Conservation (phyloP, 2,113 vertebrate genomes). For the Tychaedon coryphoeus region DNA sequence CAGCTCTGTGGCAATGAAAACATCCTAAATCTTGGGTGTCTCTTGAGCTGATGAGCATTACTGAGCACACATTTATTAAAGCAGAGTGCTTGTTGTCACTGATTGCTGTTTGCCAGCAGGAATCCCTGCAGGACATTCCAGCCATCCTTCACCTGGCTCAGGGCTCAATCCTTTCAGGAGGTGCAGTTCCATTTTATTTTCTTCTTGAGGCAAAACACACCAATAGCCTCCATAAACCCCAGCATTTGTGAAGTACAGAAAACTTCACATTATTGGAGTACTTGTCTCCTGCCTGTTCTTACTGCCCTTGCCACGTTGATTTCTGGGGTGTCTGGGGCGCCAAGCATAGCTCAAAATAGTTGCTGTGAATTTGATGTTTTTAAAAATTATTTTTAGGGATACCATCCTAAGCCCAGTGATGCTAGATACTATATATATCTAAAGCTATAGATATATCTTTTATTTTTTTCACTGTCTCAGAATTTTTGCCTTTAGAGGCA, state of each 20-base stretch:
- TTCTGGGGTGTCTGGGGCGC: not conserved
- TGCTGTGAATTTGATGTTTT: no score
- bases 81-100: not conserved
- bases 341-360: not conserved
- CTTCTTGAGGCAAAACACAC: not conserved
- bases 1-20: not conserved
- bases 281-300: not conserved
- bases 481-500: not conserved
- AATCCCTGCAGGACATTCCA: not conserved
- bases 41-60: not conserved
- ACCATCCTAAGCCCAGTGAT: not conserved
- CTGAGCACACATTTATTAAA: not conserved
- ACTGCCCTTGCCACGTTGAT: fast-evolving
- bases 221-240: not conserved
- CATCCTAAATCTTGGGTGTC: not conserved
- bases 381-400: not conserved
- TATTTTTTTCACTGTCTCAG: not conserved
- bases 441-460: no score
- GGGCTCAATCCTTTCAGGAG: not conserved
- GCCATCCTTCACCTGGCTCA: not conserved
- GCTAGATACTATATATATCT: no score
- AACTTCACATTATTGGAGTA: fast-evolving
- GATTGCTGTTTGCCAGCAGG: not conserved
- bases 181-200: not conserved
- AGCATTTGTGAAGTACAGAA: not conserved